These are phyloP conservation scores for Sclerodermus sp. DNA, from an alignment of 2,888 invertebrate species.

Conservation along the genomic window DNA sequence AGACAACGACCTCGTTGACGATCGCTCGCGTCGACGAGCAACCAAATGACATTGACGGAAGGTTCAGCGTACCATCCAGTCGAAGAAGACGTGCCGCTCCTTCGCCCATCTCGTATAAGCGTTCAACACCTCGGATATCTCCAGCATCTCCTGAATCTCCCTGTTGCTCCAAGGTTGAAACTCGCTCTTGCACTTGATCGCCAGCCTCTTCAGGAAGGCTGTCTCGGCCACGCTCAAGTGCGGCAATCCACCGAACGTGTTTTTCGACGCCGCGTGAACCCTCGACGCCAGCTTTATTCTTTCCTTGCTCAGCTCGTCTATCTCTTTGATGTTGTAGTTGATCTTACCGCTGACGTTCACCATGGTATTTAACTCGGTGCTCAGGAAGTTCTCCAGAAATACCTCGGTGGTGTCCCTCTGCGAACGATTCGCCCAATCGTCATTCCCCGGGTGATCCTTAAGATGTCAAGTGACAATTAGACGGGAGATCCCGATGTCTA, in stretches of 20 bases:
- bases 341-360: conserved; percentile 29
- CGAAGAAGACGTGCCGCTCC: conserved; percentile 32
- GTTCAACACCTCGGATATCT: conserved; percentile 27
- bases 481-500: too few species aligned
- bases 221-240: conserved; percentile 37
- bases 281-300: conserved; percentile 30
- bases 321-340: conserved; percentile 37
- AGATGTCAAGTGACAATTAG: too few species aligned
- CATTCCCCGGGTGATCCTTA: background rate
- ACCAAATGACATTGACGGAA: too few species aligned
- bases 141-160: conserved; percentile 22
- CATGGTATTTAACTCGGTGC: conserved; percentile 19
- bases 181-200: conserved; percentile 2
- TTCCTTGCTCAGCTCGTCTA: conserved; percentile 30
- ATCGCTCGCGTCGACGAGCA: too few species aligned
- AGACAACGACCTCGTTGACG: too few species aligned
- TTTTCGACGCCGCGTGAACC: conserved; percentile 32
- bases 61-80: conserved; percentile 50
- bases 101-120: conserved; percentile 32
- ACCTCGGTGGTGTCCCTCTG: too few species aligned
- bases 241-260: conserved; percentile 28
- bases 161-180: conserved; percentile 12
- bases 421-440: too few species aligned
- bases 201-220: conserved; percentile 28
- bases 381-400: background rate